A percentile compares a stretch with the other conserved stretches of the same genome.
These are phyloP conservation scores for Sorex araneus DNA, from an alignment of 2,113 vertebrate genomes.

Conservation along the genomic window DNA sequence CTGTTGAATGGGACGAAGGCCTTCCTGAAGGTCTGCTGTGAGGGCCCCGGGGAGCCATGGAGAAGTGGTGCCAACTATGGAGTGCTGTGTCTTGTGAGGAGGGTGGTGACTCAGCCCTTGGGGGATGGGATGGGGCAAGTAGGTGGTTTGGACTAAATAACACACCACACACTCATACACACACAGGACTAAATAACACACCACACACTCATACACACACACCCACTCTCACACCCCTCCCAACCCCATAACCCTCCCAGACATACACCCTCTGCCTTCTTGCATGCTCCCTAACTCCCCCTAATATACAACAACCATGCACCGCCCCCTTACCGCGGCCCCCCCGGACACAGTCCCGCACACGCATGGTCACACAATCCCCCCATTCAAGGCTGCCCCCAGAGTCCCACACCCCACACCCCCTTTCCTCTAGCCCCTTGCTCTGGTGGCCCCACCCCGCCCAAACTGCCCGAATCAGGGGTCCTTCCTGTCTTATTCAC, in stretches of 20 bases:
- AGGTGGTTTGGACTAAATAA: not conserved
- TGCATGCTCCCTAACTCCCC: not conserved
- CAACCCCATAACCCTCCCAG: not conserved
- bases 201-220: no score
- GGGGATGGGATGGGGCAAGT: no score
- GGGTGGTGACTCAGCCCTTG: not conserved
- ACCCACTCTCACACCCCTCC: not conserved
- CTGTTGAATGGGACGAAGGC: not conserved
- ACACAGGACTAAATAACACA: not conserved
- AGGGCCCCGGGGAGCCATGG: no score
- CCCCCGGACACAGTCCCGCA: no score
- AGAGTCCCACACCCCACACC: accelerated
- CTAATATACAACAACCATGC: not conserved
- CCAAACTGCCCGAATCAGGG: not conserved
- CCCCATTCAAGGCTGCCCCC: accelerated
- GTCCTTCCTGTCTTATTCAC: not conserved
- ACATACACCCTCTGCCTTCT: not conserved
- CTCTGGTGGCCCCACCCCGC: not conserved
- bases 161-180: not conserved
- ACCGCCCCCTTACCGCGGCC: accelerated
- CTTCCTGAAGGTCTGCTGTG: not conserved
- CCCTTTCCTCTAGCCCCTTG: not conserved
- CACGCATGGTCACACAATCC: no score
- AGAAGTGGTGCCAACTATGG: accelerated
- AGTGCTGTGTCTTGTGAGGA: not conserved